These are phyloP conservation scores for Rhagonycha fulva DNA, from an alignment of 2,888 invertebrate species.

Conservation along the genomic window DNA sequence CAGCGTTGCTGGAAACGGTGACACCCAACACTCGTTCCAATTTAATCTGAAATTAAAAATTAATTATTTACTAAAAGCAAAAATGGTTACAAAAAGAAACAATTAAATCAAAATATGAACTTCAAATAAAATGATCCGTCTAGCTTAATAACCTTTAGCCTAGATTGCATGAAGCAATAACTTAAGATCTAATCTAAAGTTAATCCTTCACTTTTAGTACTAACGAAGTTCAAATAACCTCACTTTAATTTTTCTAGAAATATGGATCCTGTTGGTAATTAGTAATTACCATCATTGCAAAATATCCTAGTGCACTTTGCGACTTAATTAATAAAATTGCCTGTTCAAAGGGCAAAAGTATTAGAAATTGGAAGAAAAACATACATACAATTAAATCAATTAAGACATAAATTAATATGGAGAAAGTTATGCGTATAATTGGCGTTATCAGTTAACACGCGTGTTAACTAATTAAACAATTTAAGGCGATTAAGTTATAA, in stretches of 20 bases:
- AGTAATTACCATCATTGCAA: background rate
- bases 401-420: background rate
- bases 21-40: conserved; percentile 93
- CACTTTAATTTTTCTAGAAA: background rate
- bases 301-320: background rate
- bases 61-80: conserved; percentile 19
- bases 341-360: background rate
- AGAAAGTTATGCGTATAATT: background rate
- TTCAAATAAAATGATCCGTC: background rate
- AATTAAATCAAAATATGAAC: background rate
- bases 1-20: conserved; percentile 92
- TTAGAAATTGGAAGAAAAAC: background rate
- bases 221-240: background rate
- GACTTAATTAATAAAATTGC: background rate
- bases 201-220: background rate
- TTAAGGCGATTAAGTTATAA: background rate
- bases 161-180: conserved; percentile 7
- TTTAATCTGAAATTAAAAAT: conserved; percentile 77
- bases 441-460: background rate
- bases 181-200: conserved; percentile 1
- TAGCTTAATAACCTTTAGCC: conserved; percentile 8
- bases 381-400: background rate
- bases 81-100: background rate
- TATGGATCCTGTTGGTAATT: background rate
- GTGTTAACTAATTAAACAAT: background rate